These are phyloP conservation scores for Diabrotica undecimpunctata DNA, from an alignment of 1,140 invertebrate genomes.

Conservation along the genomic window DNA sequence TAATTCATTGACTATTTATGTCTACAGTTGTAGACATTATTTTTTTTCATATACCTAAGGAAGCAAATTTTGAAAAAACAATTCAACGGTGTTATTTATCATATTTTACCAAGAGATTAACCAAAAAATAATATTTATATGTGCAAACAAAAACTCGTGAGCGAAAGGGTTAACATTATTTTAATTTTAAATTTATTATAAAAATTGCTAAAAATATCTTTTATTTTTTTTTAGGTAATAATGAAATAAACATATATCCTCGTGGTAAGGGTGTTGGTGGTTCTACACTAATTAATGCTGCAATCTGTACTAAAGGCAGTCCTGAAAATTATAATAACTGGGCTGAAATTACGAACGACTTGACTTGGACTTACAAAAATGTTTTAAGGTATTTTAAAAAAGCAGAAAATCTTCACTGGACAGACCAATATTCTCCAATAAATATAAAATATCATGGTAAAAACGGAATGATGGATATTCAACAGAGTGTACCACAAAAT, in stretches of 20 bases:
- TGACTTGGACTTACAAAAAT: constrained; percentile 62
- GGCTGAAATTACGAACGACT: constrained; percentile 52
- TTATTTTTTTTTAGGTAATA: neutral
- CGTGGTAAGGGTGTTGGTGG: constrained; percentile 58
- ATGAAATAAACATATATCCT: constrained; percentile 15
- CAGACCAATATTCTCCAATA: constrained; percentile 4
- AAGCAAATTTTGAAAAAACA: no score
- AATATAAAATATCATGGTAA: constrained; percentile 17
- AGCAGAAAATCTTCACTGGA: constrained; percentile 44
- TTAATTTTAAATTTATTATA: neutral
- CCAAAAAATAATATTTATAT: no score
- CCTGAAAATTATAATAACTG: constrained; percentile 64
- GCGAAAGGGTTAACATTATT: no score
- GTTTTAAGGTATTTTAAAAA: constrained; percentile 59
- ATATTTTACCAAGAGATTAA: no score
- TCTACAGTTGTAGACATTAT: no score
- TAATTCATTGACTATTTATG: no score
- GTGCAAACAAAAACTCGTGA: no score
- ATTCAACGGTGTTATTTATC: no score
- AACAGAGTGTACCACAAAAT: constrained; percentile 9
- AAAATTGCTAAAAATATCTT: neutral
- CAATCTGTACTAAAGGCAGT: constrained; percentile 1
- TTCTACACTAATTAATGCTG: constrained; percentile 59
- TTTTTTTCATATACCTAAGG: no score
- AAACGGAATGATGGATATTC: constrained; percentile 14